phyloP scores from a whole-genome alignment of 2,888 invertebrate genomes.

The Tetragonisca angustula region DNA sequence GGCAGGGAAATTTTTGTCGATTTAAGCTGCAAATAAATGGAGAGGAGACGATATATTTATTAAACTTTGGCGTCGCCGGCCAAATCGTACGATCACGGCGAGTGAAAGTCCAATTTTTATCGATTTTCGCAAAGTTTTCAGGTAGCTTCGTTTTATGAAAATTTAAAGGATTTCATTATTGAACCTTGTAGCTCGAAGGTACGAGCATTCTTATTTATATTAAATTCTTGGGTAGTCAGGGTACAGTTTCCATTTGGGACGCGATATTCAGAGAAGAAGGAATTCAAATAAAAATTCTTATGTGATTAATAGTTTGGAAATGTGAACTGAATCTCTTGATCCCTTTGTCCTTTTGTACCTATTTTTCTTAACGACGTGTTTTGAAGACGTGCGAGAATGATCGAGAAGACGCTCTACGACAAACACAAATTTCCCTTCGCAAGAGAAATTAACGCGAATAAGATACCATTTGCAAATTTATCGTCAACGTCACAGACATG shows the following conservation, averaged over 20 bases:
- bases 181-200: not conserved
- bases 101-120: not conserved
- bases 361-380: not conserved
- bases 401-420: not conserved
- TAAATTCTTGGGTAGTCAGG: not conserved
- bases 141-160: not conserved
- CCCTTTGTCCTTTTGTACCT: not conserved
- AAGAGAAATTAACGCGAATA: not conserved
- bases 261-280: not conserved
- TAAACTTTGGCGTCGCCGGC: not conserved
- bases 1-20: not conserved
- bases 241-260: not conserved
- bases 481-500: not conserved
- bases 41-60: not conserved
- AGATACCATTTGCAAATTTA: not conserved
- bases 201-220: slow-evolving; percentile 10
- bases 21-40: not conserved
- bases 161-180: slow-evolving; percentile 9
- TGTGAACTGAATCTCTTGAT: not conserved
- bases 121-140: rapidly evolving
- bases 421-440: not conserved
- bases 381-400: not conserved
- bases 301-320: not conserved
- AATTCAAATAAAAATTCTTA: not conserved
- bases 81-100: not conserved